Evolutionary conservation across 2,888 invertebrate genomes (phyloP), one percentile per base, ranked within the genome.

Genomic region (Dromius quadrimaculatus): DNA sequence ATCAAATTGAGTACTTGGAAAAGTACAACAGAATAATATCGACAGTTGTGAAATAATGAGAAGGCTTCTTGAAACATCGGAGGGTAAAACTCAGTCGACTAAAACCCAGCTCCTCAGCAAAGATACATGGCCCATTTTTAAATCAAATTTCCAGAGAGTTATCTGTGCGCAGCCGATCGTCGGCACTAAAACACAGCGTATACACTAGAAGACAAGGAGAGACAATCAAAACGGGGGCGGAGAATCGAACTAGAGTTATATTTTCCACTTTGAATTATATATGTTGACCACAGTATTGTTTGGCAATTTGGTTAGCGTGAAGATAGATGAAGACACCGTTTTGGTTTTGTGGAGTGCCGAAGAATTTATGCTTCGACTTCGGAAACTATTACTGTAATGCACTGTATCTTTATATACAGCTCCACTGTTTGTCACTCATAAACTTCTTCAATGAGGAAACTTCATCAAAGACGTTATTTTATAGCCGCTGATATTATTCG

Each of bases 201-300:
- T 9, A 1, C 41, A 11, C 13, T 3, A 17, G 41, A 13, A 15
- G 28, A 54, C 50, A 54, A 54, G 50, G 50, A 54, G 15, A 23
- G 50, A 23, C 50, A 23, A 47, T 47, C 47, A 47, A 23, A 1
- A 11, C 47, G 23, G 15, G 8, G 50, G 50, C 23, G 50, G 50
- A 54, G 57, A 36, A 66, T 57, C 66, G 66, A 54, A 54, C 50
- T 6, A 34, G 22, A 41, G 69, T 69, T 22, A 69, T 69, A 69
- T 69, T 61, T 69, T 61, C 71, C 65, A 61, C 70, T 62, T 72
- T 72, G 72, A 73, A 73, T 72, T 73, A 74, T 73, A 73, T 75
- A 72, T 72, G 75, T 73, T 76, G 76, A 76, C 74, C 75, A 76
- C 76, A 77, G 76, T 75, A 76, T 78, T 76, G 77, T 77, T 76